Conservation (phyloP, 2,888 invertebrate genomes). For the Campoletis raptor region DNA sequence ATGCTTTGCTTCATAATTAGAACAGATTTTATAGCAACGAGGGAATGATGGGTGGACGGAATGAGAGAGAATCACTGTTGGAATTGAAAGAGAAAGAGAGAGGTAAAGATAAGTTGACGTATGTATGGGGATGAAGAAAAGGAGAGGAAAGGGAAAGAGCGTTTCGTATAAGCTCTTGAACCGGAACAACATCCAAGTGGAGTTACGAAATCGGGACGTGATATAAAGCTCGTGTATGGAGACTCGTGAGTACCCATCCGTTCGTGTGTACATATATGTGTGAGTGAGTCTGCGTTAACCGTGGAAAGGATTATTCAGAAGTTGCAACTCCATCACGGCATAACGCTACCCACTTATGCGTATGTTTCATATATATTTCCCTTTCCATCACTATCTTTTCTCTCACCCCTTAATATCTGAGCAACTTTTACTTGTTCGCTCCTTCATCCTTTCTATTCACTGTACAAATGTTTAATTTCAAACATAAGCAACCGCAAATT, state of each 20-base stretch:
- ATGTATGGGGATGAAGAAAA: not conserved
- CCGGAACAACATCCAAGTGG: conserved; percentile 61
- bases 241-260: not conserved
- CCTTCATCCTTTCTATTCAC: not conserved
- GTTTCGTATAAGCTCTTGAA: conserved; percentile 58
- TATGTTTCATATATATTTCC: conserved; percentile 27
- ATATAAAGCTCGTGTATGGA: conserved; percentile 33
- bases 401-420: not conserved
- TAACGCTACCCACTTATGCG: conserved; percentile 14
- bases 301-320: conserved; percentile 59
- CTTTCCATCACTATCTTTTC: conserved; percentile 1
- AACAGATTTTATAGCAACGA: conserved; percentile 35
- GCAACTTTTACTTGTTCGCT: not conserved
- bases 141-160: not conserved
- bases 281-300: conserved; percentile 42
- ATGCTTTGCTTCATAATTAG: conserved; percentile 41
- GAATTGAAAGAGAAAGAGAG: not conserved
- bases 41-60: conserved; percentile 29
- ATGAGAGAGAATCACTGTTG: not conserved
- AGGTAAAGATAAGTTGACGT: conserved; percentile 27
- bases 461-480: not conserved
- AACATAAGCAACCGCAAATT: not conserved
- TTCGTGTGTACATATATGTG: not conserved
- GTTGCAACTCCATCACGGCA: conserved; percentile 44
- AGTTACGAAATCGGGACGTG: conserved; percentile 52